Percentiles rank a stretch among this genome's conserved stretches.
Evolutionary conservation across 2,888 invertebrate species (phyloP).

Genomic region (Antheraea yamamai): DNA sequence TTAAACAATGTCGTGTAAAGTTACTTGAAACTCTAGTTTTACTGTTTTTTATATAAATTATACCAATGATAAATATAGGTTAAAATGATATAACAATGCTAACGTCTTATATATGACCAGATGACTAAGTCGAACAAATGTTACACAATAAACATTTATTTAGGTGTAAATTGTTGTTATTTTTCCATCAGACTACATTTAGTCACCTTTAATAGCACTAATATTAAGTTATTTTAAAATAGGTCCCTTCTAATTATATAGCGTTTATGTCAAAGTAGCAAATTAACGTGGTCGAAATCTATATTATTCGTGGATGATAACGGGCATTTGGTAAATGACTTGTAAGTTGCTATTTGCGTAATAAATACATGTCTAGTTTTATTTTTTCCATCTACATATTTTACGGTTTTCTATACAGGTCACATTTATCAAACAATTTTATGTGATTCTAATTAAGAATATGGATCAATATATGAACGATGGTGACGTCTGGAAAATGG

Average conservation of each 20-base stretch:
- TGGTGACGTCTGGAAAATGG: no score
- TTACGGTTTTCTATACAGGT: background rate
- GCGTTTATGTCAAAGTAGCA: background rate
- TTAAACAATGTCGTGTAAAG: conserved; percentile 12
- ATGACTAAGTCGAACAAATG: background rate
- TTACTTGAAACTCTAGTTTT: background rate
- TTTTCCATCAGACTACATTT: background rate
- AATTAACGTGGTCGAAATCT: background rate
- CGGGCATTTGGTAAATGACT: background rate
- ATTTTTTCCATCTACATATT: background rate
- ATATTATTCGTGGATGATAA: background rate
- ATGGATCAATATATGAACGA: no score
- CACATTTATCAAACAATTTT: background rate
- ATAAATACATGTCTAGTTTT: background rate
- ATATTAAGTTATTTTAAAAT: background rate
- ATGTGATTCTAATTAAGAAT: no score
- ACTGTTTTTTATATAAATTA: background rate
- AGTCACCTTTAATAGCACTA: background rate
- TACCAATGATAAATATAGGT: conserved; percentile 7
- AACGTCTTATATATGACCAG: background rate
- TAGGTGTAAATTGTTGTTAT: background rate
- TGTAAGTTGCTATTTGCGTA: no score
- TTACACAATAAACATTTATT: background rate
- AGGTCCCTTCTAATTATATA: background rate
- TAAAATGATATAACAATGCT: background rate